Evolutionary conservation across 2,797 vertebrate species (phyloP).

Genomic region (Gastrophryne carolinensis): DNA sequence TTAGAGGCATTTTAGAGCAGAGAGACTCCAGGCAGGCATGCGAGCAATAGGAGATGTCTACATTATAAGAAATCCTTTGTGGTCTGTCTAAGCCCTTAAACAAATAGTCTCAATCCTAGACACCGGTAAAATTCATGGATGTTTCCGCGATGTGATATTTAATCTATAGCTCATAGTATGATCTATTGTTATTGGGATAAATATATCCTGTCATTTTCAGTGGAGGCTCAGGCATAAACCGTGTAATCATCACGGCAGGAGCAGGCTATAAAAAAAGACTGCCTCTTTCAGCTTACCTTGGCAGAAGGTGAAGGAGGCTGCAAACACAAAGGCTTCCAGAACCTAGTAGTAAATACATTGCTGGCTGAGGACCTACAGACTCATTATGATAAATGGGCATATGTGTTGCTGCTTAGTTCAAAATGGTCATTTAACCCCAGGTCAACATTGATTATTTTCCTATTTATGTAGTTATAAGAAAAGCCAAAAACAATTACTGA

Average conservation of each 20-base stretch:
- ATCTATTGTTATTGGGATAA: constrained; percentile 39
- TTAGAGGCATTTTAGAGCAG: not conserved
- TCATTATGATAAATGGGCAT: too few relatives aligned
- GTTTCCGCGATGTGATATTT: constrained; percentile 21
- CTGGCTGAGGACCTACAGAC: too few relatives aligned
- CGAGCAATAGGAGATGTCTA: not conserved
- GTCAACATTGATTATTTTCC: too few relatives aligned
- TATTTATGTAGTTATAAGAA: too few relatives aligned
- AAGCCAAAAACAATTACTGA: too few relatives aligned
- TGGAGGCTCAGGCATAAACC: constrained; percentile 12
- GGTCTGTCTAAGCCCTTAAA: constrained; percentile 28
- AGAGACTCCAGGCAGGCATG: constrained; percentile 3
- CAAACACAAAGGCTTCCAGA: constrained; percentile 8
- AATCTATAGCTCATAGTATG: constrained; percentile 6
- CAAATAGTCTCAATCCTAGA: constrained; percentile 21
- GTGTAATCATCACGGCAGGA: constrained; percentile 41
- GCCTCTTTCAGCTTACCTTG: constrained; percentile 32
- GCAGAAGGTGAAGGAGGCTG: constrained; percentile 25
- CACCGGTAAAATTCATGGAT: constrained; percentile 27
- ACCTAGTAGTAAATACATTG: not conserved
- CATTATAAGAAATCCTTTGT: constrained; percentile 21
- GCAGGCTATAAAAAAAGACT: constrained; percentile 11
- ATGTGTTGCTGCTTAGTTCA: too few relatives aligned
- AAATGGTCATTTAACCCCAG: too few relatives aligned
- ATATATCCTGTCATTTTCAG: constrained; percentile 41